Conservation (phyloP, 2,113 vertebrate genomes). For the Vanacampus margaritifer region DNA sequence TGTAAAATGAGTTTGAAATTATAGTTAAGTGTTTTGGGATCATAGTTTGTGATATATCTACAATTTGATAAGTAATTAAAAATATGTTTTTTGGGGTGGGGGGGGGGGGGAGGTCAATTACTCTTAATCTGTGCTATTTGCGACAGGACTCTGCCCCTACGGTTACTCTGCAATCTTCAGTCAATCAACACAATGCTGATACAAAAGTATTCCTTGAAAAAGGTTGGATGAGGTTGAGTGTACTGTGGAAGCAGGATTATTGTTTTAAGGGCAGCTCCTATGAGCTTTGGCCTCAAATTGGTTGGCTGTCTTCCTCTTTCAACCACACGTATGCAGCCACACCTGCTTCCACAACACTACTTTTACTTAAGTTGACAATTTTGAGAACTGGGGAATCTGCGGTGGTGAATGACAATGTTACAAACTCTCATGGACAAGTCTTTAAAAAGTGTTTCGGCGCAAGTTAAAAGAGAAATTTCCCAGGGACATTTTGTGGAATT, state of each 20-base stretch:
- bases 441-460: background rate
- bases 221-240: slow-evolving; percentile 14
- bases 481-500: background rate
- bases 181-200: slow-evolving; percentile 47
- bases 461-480: background rate
- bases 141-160: background rate
- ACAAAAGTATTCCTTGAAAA: slow-evolving; percentile 43
- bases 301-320: slow-evolving; percentile 28
- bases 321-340: slow-evolving; percentile 56
- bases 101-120: background rate
- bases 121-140: too few relatives aligned
- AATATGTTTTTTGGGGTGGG: too few relatives aligned
- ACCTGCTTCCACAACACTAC: slow-evolving; percentile 39
- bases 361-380: background rate
- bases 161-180: background rate
- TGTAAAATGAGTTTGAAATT: too few relatives aligned
- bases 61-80: too few relatives aligned
- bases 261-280: slow-evolving; percentile 46
- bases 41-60: too few relatives aligned
- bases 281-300: slow-evolving; percentile 25
- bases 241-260: slow-evolving; percentile 39
- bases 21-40: too few relatives aligned
- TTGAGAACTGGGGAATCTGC: background rate
- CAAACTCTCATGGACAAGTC: background rate
- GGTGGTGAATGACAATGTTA: background rate